Percentiles rank a stretch among this genome's conserved stretches.
Evolutionary conservation across 1,140 invertebrate species (phyloP).

Genomic region (Hermetia illucens): DNA sequence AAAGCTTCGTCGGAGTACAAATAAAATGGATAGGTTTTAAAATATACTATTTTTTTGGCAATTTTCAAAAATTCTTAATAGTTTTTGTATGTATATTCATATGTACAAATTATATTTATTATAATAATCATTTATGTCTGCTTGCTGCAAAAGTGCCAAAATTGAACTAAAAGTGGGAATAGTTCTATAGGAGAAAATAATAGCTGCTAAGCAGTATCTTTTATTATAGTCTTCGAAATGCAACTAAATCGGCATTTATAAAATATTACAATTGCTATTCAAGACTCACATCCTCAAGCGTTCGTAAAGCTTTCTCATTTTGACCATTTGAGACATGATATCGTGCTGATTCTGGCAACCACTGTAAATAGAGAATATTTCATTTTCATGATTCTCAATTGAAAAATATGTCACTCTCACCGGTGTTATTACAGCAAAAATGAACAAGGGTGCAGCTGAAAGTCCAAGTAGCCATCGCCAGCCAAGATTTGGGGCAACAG

Average conservation of each 20-base stretch:
- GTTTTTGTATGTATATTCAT: no score
- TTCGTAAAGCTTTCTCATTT: slow-evolving; percentile 70
- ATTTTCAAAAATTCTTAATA: neutral
- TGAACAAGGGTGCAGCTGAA: slow-evolving; percentile 72
- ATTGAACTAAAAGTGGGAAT: no score
- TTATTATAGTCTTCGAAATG: no score
- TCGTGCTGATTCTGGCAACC: slow-evolving; percentile 85
- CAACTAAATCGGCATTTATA: no score
- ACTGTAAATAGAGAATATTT: slow-evolving; percentile 41
- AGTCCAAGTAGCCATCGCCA: slow-evolving; percentile 83
- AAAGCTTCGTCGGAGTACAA: no score
- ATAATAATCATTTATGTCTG: no score
- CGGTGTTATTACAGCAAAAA: slow-evolving; percentile 67
- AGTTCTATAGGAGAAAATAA: no score
- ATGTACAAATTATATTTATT: no score
- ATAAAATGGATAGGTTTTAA: slow-evolving; percentile 2
- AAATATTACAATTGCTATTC: slow-evolving; percentile 3
- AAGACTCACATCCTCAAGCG: slow-evolving; percentile 54
- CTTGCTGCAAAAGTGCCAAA: no score
- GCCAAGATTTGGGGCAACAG: slow-evolving; percentile 83
- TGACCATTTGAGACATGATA: slow-evolving; percentile 76
- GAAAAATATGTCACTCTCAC: slow-evolving; percentile 39
- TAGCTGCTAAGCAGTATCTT: no score
- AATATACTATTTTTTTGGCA: slow-evolving; percentile 1
- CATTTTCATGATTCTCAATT: no score